A percentile compares a stretch with the other conserved stretches of the same genome.
These are phyloP conservation scores for Nothobranchius kuhntae DNA, from an alignment of 2,113 vertebrate species.

Conservation along the genomic window DNA sequence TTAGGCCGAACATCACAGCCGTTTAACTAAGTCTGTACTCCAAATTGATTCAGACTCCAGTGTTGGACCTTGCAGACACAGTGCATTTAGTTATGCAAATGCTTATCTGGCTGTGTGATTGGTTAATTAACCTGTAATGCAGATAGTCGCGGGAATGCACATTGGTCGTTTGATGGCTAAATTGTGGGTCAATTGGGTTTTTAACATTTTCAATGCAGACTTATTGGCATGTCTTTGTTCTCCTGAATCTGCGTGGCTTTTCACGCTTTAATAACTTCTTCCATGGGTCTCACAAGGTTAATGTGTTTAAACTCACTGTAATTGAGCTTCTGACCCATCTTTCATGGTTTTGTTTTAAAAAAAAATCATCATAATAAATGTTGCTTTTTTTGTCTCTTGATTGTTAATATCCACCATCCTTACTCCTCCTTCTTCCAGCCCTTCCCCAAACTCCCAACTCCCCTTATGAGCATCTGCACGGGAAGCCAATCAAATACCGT, in stretches of 20 bases:
- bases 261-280: slow-evolving; percentile 73
- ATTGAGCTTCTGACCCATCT: slow-evolving; percentile 77
- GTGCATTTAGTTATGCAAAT: slow-evolving; percentile 82
- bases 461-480: slow-evolving; percentile 58
- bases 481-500: slow-evolving; percentile 75
- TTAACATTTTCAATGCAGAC: slow-evolving; percentile 75
- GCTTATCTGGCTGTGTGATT: slow-evolving; percentile 76
- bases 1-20: slow-evolving; percentile 76
- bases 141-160: slow-evolving; percentile 67
- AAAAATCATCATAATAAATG: slow-evolving; percentile 60
- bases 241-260: slow-evolving; percentile 55
- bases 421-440: slow-evolving; percentile 22
- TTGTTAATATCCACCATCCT: slow-evolving; percentile 59
- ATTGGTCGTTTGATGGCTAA: slow-evolving; percentile 71
- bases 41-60: slow-evolving; percentile 79
- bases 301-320: slow-evolving; percentile 78
- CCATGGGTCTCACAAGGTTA: slow-evolving; percentile 73
- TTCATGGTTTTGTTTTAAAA: slow-evolving; percentile 46
- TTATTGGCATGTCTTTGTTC: slow-evolving; percentile 70
- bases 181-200: slow-evolving; percentile 80
- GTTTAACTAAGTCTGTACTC: slow-evolving; percentile 75
- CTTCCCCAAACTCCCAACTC: slow-evolving; percentile 28
- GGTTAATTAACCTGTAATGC: slow-evolving; percentile 82
- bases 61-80: slow-evolving; percentile 73
- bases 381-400: slow-evolving; percentile 37